Base-by-base conservation (phyloP, 1,140 invertebrate genomes). In the Drosophila teissieri region DNA sequence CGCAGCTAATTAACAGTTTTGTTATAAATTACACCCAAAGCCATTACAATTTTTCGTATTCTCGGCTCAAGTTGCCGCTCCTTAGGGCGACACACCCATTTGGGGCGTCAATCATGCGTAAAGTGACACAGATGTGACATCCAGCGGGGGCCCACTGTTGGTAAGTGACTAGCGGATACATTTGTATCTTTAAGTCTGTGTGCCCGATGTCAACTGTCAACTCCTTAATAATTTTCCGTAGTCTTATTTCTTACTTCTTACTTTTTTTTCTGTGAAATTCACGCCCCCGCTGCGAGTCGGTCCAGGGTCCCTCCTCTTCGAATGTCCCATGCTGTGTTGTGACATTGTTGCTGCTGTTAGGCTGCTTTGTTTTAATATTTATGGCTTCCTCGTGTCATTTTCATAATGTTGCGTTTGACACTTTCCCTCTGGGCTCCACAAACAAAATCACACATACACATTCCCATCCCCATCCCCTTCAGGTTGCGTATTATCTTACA, bases 1-100 rank as follows among this genome's bases (percentile, higher is more conserved):
- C 74, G 77, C 83, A 86, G 90, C 90, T 91, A 91, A 91, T 91
- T 91, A 91, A 91, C 90, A 90, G 84, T 85, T 90, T 91, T 85
- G 86, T 90, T 90, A 85, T 91, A 91, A 91, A 91, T 90, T 91
- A 91, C 81, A 79, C 49, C 49, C 51, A 78, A 74, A 80, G 73
- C 67, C 85, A 90, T 84, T 90, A 78, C 58, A 84, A 64, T 89
- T 62, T 75, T 88, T 58, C 62, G 67, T 70, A 45, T 68, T 53
- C 64, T 46, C 70, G 36, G 36, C 48, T 48, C 40, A 52, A 49
- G 37, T 63, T 63, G 63, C 58, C 45, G 14, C 19, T 10, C 22
- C 42, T 17, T 19, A 14, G 44, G 44, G 55, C 53, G 57, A 24
- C 61, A 65, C 64, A 44, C 64, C 64, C 75, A 79, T 76, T 84